Base-by-base conservation (phyloP, 1,140 invertebrate genomes). In the Trachelipus rathkii region DNA sequence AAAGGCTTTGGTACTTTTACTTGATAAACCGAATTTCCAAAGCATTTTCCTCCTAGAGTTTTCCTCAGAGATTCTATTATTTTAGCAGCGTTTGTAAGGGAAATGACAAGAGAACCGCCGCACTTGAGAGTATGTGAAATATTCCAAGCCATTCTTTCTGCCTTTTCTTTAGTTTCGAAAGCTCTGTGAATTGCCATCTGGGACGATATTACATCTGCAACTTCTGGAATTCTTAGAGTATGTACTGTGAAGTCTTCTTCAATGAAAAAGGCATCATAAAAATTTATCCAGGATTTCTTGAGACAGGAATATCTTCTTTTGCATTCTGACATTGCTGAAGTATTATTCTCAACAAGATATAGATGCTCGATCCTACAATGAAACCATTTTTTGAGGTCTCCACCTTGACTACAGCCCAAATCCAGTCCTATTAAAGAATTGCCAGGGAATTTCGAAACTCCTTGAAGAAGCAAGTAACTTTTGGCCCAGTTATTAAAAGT, bases 381-480 rank as follows among this genome's bases (percentile, higher is more conserved):
- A 60, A 60, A 60, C 50, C 50, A 60, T 60, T 60, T 60, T 60
- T 60, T 60, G 19, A 60, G 19, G 50, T 60, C 50, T 60, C 50
- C 50, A 15, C 50, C 50, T 60, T 60, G 50, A 60, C 50, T 3
- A 8, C 50, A 60, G 11, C 50, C 50, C 11, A 60, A 19, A 60
- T 60, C 50, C 11, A 60, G 8, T 60, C 50, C 50, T 60, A 19
- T 60, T 60, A 60, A 60, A 60, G 50, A 60, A 60, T 60, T 60
- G 8, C 50, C 50, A 13, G 50, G 50, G 8, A 60, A 60, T 19
- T 60, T 60, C 1, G 50, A 15, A 13, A 60, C 50, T 1, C 50
- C 50, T 8, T 60, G 50, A 13, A 60, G 50, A 13, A 60, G 11
- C 19, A 60, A 60, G 50, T 13, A 60, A 60, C 50, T 60, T 8